Percentiles rank a stretch among this genome's conserved stretches.
These are phyloP conservation scores for Hippasteria phrygiana DNA, from an alignment of 53 echinoderm and acorn worm species.

Conservation along the genomic window DNA sequence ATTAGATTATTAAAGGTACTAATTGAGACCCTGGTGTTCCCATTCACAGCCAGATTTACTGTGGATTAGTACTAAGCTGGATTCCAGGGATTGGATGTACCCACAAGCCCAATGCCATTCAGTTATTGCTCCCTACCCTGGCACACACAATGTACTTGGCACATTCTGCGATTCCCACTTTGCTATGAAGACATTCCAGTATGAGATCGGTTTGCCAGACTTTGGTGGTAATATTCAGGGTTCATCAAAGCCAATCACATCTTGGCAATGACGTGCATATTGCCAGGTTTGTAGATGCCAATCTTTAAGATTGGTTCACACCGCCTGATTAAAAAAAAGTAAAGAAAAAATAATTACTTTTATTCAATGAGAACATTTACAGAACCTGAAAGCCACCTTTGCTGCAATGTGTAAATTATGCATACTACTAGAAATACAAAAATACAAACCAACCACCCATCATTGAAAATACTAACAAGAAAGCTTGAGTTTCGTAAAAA, in stretches of 20 bases:
- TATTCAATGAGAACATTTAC: too few species aligned
- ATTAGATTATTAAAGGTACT: constrained; percentile 26
- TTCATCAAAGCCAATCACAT: background rate
- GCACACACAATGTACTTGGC: too few species aligned
- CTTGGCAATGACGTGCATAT: background rate
- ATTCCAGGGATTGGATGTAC: background rate
- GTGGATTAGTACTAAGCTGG: constrained; percentile 21
- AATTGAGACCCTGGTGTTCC: constrained; percentile 46
- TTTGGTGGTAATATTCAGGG: background rate
- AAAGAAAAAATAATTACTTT: too few species aligned
- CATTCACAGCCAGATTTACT: background rate
- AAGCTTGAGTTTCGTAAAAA: too few species aligned
- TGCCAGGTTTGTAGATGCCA: too few species aligned
- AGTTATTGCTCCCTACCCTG: background rate
- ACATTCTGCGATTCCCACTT: background rate
- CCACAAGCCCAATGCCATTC: background rate
- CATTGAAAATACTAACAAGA: too few species aligned
- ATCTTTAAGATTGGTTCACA: too few species aligned
- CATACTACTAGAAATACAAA: too few species aligned
- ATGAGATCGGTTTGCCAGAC: background rate
- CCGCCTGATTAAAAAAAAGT: too few species aligned
- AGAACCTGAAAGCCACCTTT: too few species aligned
- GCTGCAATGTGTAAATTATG: too few species aligned
- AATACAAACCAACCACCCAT: too few species aligned
- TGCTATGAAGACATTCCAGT: background rate